phyloP scores from a whole-genome alignment of 37 sponge, comb jelly and placozoan genomes.

The Chondrilla cf. caribensis region DNA sequence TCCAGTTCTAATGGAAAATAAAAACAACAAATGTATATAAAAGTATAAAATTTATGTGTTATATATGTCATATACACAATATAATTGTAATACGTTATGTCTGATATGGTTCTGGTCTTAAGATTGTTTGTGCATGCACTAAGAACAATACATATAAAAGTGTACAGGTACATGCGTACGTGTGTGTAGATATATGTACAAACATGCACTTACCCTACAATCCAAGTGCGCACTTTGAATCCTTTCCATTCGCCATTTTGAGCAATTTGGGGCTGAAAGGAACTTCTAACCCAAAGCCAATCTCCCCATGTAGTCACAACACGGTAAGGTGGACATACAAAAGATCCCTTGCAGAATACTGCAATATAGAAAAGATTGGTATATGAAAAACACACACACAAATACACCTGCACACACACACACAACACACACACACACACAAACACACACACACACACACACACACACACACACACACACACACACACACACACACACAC shows the following conservation, averaged over 20 bases:
- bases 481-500: not conserved
- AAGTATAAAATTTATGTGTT: too few species aligned
- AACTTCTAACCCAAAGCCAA: constrained; percentile 12
- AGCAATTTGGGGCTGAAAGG: constrained; percentile 9
- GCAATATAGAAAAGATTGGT: not conserved
- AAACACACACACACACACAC: not conserved
- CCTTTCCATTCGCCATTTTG: constrained; percentile 17
- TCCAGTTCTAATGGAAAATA: too few species aligned
- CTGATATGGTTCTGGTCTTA: too few species aligned
- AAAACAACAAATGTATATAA: too few species aligned
- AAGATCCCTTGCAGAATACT: constrained; percentile 3
- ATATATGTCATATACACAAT: too few species aligned
- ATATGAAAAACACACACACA: not conserved
- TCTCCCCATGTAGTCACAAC: constrained; percentile 16
- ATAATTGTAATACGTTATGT: too few species aligned
- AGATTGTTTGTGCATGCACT: too few species aligned
- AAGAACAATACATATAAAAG: too few species aligned
- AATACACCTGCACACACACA: not conserved
- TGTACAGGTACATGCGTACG: too few species aligned
- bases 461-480: not conserved
- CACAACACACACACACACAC: not conserved
- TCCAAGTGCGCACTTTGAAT: constrained; percentile 18
- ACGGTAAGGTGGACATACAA: constrained; percentile 15
- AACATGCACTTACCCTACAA: constrained; percentile 12
- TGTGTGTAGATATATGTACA: too few species aligned